Conservation (phyloP, 2,797 vertebrate genomes). For the Gobionotothen gibberifrons region DNA sequence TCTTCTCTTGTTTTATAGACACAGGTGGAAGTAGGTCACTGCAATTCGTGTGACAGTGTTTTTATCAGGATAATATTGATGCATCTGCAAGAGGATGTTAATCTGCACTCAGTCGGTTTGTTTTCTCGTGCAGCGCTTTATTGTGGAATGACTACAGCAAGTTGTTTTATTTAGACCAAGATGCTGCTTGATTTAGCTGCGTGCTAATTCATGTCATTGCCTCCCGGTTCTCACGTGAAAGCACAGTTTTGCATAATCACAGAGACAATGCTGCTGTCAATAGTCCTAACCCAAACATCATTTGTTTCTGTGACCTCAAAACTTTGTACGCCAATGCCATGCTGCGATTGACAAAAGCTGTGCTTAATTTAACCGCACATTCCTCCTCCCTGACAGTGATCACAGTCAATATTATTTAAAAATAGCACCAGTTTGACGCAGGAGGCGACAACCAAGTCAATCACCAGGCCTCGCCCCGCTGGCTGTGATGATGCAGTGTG, state of each 20-base stretch:
- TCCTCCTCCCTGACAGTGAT: conserved; percentile 38
- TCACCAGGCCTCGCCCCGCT: conserved; percentile 31
- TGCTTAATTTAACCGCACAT: conserved; percentile 34
- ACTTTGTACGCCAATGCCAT: background rate
- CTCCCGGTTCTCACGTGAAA: background rate
- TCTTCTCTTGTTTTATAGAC: conserved; percentile 63
- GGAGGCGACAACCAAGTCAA: conserved; percentile 20
- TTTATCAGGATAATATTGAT: conserved; percentile 36
- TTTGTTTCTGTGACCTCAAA: conserved; percentile 23
- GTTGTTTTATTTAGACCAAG: conserved; percentile 24
- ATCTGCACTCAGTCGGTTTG: background rate
- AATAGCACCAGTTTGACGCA: conserved; percentile 65
- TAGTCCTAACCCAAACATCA: background rate
- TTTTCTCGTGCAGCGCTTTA: background rate
- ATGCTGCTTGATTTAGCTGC: conserved; percentile 13
- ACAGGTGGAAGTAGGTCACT: conserved; percentile 69
- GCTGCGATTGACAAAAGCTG: conserved; percentile 41
- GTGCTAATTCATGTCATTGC: conserved; percentile 22
- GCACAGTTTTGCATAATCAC: conserved; percentile 12
- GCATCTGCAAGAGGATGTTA: conserved; percentile 29
- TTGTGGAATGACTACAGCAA: background rate
- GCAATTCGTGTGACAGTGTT: conserved; percentile 42
- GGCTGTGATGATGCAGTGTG: conserved; percentile 25
- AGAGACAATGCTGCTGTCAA: conserved; percentile 26
- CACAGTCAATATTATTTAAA: conserved; percentile 45